A percentile compares a stretch with the other conserved stretches of the same genome.
Evolutionary conservation across 2,888 invertebrate species (phyloP).

Genomic region (Lordiphosa fenestrarum): DNA sequence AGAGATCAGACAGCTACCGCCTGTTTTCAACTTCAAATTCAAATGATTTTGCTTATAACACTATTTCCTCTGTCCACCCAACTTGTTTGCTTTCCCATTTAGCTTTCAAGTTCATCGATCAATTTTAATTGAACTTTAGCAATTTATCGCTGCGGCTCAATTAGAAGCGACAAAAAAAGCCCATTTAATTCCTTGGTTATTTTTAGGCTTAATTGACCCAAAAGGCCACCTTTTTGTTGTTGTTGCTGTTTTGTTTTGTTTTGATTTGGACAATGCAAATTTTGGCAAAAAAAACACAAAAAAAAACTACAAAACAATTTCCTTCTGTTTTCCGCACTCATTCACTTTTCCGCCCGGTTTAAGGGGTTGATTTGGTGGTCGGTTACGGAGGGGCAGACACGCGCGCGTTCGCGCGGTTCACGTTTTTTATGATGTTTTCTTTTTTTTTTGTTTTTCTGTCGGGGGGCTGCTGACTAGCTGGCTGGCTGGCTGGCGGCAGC

Average conservation of each 20-base stretch:
- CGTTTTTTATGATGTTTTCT: conserved; percentile 5
- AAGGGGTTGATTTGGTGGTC: not conserved
- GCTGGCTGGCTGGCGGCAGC: conserved; percentile 43
- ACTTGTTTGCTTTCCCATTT: conserved; percentile 10
- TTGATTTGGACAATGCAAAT: not conserved
- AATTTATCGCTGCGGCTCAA: conserved; percentile 17
- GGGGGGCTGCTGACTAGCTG: conserved; percentile 12
- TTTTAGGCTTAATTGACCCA: conserved; percentile 10
- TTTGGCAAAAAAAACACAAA: not conserved
- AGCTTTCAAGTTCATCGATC: conserved; percentile 56
- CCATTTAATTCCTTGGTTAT: too few relatives aligned
- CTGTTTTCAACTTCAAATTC: not conserved
- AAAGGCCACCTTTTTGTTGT: conserved; percentile 1
- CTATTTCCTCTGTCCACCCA: not conserved
- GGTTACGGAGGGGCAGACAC: not conserved
- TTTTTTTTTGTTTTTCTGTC: conserved; percentile 42
- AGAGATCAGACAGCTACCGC: too few relatives aligned
- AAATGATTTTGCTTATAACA: not conserved
- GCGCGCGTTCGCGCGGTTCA: conserved; percentile 5
- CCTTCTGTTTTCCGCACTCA: not conserved
- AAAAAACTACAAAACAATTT: not conserved
- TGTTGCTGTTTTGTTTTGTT: conserved; percentile 1
- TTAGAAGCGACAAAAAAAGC: conserved; percentile 4
- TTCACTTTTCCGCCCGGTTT: conserved; percentile 5
- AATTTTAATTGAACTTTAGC: conserved; percentile 44